phyloP scores from a whole-genome alignment of 1,140 invertebrate species.

The Acyrthosiphon pisum region DNA sequence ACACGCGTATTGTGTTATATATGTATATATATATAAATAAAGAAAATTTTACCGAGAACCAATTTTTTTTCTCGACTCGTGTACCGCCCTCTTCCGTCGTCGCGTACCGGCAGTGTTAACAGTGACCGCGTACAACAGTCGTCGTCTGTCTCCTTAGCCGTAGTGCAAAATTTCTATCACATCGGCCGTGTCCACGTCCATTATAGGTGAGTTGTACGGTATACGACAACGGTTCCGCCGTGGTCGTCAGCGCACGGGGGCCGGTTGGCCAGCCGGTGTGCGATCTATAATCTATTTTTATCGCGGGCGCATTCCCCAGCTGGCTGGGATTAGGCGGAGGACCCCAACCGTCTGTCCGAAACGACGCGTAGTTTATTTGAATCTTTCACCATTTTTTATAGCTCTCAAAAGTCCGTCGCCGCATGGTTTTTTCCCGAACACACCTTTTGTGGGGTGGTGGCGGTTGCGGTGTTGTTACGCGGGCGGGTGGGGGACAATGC shows the following conservation, averaged over 20 bases:
- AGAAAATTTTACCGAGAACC: not conserved
- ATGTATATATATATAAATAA: constrained; percentile 1
- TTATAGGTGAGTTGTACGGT: constrained; percentile 44
- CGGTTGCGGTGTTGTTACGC: not conserved
- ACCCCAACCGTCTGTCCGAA: not conserved
- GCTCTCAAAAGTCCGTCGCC: not conserved
- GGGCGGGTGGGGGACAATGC: not conserved
- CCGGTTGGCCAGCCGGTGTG: not conserved
- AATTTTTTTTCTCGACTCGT: not conserved
- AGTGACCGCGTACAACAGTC: not conserved
- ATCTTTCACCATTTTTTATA: not conserved
- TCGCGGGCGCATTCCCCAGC: not conserved
- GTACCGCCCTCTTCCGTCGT: not conserved
- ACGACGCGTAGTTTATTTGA: not conserved
- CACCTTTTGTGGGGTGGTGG: not conserved
- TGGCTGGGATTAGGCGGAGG: not conserved
- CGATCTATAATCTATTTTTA: constrained; percentile 53
- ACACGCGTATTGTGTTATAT: not conserved
- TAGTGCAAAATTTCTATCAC: not conserved
- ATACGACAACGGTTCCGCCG: not conserved
- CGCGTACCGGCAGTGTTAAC: constrained; percentile 4
- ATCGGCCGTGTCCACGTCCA: constrained; percentile 19
- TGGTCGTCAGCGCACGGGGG: too few relatives aligned
- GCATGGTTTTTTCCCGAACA: constrained; percentile 22
- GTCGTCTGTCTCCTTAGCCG: not conserved